Conservation (phyloP, 2,113 vertebrate genomes). For the Sclerurus mexicanus region DNA sequence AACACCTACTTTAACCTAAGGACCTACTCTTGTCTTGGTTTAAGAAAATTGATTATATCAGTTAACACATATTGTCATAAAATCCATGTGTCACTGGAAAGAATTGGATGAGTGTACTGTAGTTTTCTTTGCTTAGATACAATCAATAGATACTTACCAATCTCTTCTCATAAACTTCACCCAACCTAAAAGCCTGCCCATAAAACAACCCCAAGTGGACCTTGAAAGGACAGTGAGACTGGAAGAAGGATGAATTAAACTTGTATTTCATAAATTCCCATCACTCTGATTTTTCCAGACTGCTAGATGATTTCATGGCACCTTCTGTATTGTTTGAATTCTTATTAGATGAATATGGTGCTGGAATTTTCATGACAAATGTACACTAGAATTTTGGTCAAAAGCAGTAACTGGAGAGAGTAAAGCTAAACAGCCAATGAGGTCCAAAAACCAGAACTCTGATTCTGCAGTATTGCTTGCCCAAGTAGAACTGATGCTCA, state of each 20-base stretch:
- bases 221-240: conserved; percentile 11
- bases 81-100: neutral
- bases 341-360: neutral
- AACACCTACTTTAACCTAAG: neutral
- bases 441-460: neutral
- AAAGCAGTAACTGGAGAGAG: neutral
- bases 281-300: neutral
- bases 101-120: neutral
- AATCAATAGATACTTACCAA: conserved; percentile 1
- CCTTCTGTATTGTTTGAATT: neutral
- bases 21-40: neutral
- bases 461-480: neutral
- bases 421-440: neutral
- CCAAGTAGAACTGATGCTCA: neutral
- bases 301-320: neutral
- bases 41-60: neutral
- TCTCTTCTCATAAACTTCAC: conserved; percentile 13
- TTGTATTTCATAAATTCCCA: neutral
- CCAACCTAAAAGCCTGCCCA: neutral
- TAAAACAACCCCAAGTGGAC: neutral
- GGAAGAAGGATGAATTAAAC: conserved; percentile 13
- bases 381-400: neutral
- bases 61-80: neutral
- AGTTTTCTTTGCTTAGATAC: neutral
- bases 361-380: neutral